These are phyloP conservation scores for Autographa gamma DNA, from an alignment of 2,888 invertebrate genomes.

Conservation along the genomic window DNA sequence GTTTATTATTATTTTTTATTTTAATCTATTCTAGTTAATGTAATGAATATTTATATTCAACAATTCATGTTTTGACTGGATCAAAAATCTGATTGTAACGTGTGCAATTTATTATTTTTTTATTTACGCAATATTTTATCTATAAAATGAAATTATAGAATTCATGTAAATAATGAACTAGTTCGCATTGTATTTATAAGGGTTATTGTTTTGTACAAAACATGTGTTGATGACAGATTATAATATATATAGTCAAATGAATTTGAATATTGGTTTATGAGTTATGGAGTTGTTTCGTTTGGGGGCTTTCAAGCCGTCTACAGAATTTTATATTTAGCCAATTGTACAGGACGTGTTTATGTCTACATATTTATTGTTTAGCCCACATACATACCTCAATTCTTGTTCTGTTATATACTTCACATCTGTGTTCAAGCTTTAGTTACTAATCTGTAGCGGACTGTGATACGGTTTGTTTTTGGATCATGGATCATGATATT, in stretches of 20 bases:
- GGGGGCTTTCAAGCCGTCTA: conserved; percentile 42
- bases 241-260: conserved; percentile 63
- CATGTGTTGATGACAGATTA: conserved; percentile 64
- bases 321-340: conserved; percentile 53
- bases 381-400: conserved; percentile 52
- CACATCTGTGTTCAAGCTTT: conserved; percentile 60
- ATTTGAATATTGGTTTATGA: conserved; percentile 54
- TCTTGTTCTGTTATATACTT: conserved; percentile 49
- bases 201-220: conserved; percentile 77
- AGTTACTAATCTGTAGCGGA: conserved; percentile 68
- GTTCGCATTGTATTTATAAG: conserved; percentile 72
- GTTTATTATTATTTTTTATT: conserved; percentile 73
- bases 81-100: conserved; percentile 85
- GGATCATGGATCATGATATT: conserved; percentile 73
- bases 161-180: conserved; percentile 71
- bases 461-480: conserved; percentile 76
- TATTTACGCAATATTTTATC: conserved; percentile 65
- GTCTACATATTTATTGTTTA: conserved; percentile 52
- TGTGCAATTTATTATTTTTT: conserved; percentile 78
- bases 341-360: conserved; percentile 48
- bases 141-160: conserved; percentile 65
- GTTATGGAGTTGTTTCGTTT: conserved; percentile 52
- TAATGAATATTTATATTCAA: conserved; percentile 66
- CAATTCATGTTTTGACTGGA: conserved; percentile 83
- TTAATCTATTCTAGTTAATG: conserved; percentile 69